Evolutionary conservation across 1,140 invertebrate genomes (phyloP).

Genomic region (Magallana gigas): DNA sequence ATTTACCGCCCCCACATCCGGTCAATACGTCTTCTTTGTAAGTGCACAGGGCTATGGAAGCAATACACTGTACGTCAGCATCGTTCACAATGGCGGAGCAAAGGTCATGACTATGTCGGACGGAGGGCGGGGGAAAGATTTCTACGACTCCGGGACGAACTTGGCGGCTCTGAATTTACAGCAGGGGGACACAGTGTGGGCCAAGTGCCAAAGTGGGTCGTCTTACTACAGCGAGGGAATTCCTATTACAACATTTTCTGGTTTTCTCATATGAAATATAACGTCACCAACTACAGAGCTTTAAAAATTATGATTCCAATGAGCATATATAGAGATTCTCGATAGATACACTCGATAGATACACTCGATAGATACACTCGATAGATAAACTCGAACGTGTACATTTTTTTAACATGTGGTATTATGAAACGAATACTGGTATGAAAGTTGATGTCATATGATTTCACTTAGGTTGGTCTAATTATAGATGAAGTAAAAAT

Average conservation of each 20-base stretch:
- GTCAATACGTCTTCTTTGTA: background rate
- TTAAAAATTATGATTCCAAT: no score
- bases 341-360: no score
- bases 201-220: background rate
- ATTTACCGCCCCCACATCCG: background rate
- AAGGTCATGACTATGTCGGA: constrained; percentile 20
- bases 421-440: no score
- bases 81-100: background rate
- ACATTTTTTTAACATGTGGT: no score
- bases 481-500: no score
- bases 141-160: constrained; percentile 3
- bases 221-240: constrained; percentile 1
- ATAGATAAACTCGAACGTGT: no score
- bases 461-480: no score
- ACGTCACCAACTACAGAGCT: no score
- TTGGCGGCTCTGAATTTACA: background rate
- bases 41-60: background rate
- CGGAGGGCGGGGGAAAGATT: constrained; percentile 5
- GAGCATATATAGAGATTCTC: no score
- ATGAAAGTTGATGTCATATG: no score
- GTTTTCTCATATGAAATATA: background rate
- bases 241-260: constrained; percentile 14
- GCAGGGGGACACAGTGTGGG: background rate
- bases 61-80: background rate
- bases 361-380: no score